A percentile compares a stretch with the other conserved stretches of the same genome.
Conservation (phyloP, 2,888 invertebrate species). For the Mimachlamys varia region DNA sequence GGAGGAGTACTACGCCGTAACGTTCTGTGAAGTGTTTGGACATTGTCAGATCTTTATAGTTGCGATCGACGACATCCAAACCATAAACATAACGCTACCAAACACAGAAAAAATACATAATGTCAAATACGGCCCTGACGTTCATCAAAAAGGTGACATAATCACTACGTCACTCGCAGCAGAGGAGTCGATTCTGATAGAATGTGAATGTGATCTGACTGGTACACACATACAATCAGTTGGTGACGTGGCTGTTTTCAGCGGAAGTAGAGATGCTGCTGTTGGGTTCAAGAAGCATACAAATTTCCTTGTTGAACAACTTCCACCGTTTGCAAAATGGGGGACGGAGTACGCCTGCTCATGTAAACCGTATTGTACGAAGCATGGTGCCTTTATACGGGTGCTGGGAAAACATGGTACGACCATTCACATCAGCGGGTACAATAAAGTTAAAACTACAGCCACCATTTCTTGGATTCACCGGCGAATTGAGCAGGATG, state of each 20-base stretch:
- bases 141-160: background rate
- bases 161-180: background rate
- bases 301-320: background rate
- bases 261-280: background rate
- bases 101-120: background rate
- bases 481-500: background rate
- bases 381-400: background rate
- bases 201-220: background rate
- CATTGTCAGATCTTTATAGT: background rate
- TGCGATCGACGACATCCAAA: background rate
- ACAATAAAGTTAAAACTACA: background rate
- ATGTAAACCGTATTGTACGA: background rate
- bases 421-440: background rate
- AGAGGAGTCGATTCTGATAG: background rate
- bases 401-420: background rate
- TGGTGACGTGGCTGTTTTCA: background rate
- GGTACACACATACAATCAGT: background rate
- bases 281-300: background rate
- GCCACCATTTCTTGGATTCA: background rate
- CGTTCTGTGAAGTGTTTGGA: background rate
- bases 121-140: background rate
- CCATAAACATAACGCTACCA: background rate
- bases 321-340: background rate
- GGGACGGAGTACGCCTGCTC: background rate
- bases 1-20: background rate